Conservation (phyloP, 30 jellyfish, hydroid and myxozoan species). For the Aurelia aurita complex sp. Pacific region DNA sequence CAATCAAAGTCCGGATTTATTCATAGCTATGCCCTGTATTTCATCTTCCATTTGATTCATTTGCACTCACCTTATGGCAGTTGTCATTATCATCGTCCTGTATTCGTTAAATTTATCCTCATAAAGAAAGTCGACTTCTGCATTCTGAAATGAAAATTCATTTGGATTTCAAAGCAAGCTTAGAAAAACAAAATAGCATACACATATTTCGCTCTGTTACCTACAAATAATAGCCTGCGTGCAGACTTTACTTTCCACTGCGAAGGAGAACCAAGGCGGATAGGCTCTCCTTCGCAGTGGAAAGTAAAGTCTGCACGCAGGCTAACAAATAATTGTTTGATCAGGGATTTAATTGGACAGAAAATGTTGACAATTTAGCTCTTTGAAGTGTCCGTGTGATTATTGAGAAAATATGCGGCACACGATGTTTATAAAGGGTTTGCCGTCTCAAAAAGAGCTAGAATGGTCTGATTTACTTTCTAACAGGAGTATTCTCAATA, state of each 20-base stretch:
- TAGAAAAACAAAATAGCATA: background rate
- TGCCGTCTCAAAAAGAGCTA: too few relatives aligned
- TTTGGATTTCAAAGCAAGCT: background rate
- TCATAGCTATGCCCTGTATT: too few relatives aligned
- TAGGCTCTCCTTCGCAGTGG: too few relatives aligned
- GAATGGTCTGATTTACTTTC: too few relatives aligned
- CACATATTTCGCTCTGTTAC: background rate
- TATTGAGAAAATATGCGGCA: background rate
- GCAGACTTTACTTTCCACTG: too few relatives aligned
- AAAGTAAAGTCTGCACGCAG: too few relatives aligned
- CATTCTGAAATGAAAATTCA: slow-evolving; percentile 42
- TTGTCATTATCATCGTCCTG: slow-evolving; percentile 23
- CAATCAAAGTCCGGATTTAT: too few relatives aligned
- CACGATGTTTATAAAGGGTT: too few relatives aligned
- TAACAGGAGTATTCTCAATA: too few relatives aligned
- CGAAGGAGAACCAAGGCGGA: too few relatives aligned
- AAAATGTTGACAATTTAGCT: background rate
- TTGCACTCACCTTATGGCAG: slow-evolving; percentile 62
- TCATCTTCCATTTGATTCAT: background rate
- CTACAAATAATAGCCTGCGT: background rate
- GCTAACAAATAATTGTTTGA: too few relatives aligned
- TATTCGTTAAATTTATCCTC: slow-evolving; percentile 72
- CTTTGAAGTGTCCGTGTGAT: background rate
- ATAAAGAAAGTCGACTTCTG: slow-evolving; percentile 75
- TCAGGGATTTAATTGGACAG: background rate